Conservation (phyloP, 2,888 invertebrate species). For the Tinea semifulvella region DNA sequence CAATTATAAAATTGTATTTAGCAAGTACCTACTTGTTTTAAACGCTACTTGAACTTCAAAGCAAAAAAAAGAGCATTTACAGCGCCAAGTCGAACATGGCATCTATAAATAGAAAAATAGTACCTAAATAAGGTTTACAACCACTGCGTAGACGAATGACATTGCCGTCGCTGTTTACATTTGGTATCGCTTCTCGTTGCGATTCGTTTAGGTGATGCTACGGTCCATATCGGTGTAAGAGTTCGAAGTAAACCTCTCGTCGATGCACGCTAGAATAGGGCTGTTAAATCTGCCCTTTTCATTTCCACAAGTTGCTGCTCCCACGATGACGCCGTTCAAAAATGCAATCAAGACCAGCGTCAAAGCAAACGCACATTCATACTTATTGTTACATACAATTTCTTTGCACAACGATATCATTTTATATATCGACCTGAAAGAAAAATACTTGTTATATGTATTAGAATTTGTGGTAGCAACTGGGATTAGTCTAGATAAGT, state of each 20-base stretch:
- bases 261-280: constrained; percentile 45
- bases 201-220: constrained; percentile 8
- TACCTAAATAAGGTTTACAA: too few species aligned
- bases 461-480: not conserved
- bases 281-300: constrained; percentile 44
- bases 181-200: too few species aligned
- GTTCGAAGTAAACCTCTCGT: constrained; percentile 23
- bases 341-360: constrained; percentile 25
- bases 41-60: too few species aligned
- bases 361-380: not conserved
- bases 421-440: constrained; percentile 21
- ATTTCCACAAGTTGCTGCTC: constrained; percentile 47
- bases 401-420: constrained; percentile 39
- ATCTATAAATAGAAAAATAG: too few species aligned
- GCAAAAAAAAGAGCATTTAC: too few species aligned
- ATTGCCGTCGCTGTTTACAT: too few species aligned
- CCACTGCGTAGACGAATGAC: too few species aligned
- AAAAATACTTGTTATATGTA: not conserved
- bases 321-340: constrained; percentile 38
- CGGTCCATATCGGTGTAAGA: not conserved
- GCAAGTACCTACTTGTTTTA: too few species aligned
- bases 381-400: constrained; percentile 17
- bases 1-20: too few species aligned
- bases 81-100: too few species aligned
- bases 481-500: too few species aligned